Evolutionary conservation across 1,140 invertebrate genomes (phyloP), one percentile per base, ranked within the genome.

Genomic region (Babylonia areolata): DNA sequence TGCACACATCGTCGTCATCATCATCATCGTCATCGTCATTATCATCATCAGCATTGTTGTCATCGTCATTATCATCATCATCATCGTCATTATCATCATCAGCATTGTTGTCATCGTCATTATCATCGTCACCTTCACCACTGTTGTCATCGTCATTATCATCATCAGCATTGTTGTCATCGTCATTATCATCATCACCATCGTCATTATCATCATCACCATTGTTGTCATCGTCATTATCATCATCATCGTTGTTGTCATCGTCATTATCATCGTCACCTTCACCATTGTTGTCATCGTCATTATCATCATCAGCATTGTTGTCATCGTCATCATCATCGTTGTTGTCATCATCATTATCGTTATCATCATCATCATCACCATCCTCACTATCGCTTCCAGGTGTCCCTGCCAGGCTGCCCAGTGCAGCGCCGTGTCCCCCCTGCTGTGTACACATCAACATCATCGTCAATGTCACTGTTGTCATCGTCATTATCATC

Each of bases 391-490:
- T 20, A 64, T 64, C 42, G 95, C 93, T 28, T 95, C 92, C 5
- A 92, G 86, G 87, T 96, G 95, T 46, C 96, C 96, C 91, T 96
- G 95, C 83, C 96, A 89, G 23, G 95, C 95, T 51, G 96, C 96
- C 95, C 95, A 96, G 90, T 96, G 95, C 3, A 96, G 90, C 6
- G 95, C 95, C 88, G 94, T 96, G 87, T 96, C 96, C 95, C 88
- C 94, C 94, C 94, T 94, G 90, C 37, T 92, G 3, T 20, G 23
- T 28, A 3, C 3, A 12, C 58, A 15, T 64, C 58, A 64, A 12
- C 58, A 64, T 64, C 20, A 23, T 64, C 58, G 23, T 64, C 58
- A 64, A 3, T 20, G 23, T 64, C 58, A 64, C 20, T 28, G 3
- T 23, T 20, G 28, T 20, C 58, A 64, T 64, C 58, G 23, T 64